Evolutionary conservation across 92 coral and sea anemone genomes (phyloP).

Genomic region (Bergia sp.): DNA sequence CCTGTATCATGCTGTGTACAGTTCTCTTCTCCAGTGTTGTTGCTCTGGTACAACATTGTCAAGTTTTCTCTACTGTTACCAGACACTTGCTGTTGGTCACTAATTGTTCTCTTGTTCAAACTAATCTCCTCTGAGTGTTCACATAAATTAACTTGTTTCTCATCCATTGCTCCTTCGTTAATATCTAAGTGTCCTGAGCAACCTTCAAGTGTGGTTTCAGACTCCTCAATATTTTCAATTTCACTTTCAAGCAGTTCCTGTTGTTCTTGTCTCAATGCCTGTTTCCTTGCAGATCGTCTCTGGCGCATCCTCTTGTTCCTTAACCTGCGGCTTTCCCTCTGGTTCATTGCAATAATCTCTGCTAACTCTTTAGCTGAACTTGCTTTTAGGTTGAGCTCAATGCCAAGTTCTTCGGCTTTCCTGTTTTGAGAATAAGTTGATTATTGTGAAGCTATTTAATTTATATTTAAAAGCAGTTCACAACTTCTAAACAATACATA

Average conservation of each 20-base stretch:
- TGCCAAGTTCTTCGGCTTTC: constrained; percentile 38
- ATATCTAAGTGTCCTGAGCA: neutral
- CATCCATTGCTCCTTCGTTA: neutral
- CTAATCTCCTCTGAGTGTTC: neutral
- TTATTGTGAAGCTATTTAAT: too few species aligned
- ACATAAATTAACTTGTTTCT: neutral
- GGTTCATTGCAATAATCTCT: constrained; percentile 23
- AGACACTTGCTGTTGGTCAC: neutral
- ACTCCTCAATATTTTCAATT: neutral
- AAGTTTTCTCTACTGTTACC: neutral
- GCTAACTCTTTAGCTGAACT: constrained; percentile 29
- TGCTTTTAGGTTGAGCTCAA: constrained; percentile 26
- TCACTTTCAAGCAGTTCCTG: neutral
- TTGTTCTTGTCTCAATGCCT: constrained; percentile 16
- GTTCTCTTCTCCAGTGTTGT: neutral
- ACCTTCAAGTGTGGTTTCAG: neutral
- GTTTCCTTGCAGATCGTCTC: constrained; percentile 15
- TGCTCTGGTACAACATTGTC: neutral
- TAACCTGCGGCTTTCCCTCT: constrained; percentile 28
- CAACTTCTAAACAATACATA: too few species aligned
- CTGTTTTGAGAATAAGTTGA: constrained; percentile 3
- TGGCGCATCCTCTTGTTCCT: constrained; percentile 24
- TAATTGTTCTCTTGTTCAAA: neutral
- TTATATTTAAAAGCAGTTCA: too few species aligned
- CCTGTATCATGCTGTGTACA: neutral